Percentiles rank a stretch among this genome's conserved stretches.
phyloP scores from a whole-genome alignment of 2,113 vertebrate species.

The Cisticola juncidis region DNA sequence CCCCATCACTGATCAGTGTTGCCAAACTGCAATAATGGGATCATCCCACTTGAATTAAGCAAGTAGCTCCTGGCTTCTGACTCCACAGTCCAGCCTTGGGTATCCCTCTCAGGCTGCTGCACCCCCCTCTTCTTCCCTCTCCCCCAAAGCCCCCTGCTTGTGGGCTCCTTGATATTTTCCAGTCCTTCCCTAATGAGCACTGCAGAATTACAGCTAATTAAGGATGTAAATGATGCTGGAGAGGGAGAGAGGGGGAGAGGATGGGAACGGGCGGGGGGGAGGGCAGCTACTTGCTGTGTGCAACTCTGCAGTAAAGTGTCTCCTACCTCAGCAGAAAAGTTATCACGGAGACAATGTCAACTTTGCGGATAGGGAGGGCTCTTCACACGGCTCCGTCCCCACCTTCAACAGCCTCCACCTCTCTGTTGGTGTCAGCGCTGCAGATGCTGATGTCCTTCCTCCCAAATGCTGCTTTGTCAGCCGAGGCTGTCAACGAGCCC shows the following conservation, averaged over 20 bases:
- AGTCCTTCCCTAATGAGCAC: constrained; percentile 81
- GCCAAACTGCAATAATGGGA: neutral
- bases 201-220: constrained; percentile 90
- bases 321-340: constrained; percentile 90
- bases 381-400: neutral
- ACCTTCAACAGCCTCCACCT: neutral
- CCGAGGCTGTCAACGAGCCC: neutral
- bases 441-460: constrained; percentile 30
- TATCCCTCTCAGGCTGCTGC: neutral
- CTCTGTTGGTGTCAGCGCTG: neutral
- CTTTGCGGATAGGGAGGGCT: constrained; percentile 70
- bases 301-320: constrained; percentile 88
- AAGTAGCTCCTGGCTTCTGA: neutral
- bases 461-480: constrained; percentile 32
- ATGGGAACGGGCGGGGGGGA: neutral
- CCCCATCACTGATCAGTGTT: neutral
- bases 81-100: neutral
- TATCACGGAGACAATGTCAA: constrained; percentile 86
- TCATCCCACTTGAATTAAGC: neutral
- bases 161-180: constrained; percentile 74
- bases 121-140: neutral
- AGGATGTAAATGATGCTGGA: constrained; percentile 87
- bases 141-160: constrained; percentile 45
- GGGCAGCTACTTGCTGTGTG: constrained; percentile 76
- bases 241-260: constrained; percentile 17